These are phyloP conservation scores for Pheucticus melanocephalus DNA, from an alignment of 2,113 vertebrate genomes.

Conservation along the genomic window DNA sequence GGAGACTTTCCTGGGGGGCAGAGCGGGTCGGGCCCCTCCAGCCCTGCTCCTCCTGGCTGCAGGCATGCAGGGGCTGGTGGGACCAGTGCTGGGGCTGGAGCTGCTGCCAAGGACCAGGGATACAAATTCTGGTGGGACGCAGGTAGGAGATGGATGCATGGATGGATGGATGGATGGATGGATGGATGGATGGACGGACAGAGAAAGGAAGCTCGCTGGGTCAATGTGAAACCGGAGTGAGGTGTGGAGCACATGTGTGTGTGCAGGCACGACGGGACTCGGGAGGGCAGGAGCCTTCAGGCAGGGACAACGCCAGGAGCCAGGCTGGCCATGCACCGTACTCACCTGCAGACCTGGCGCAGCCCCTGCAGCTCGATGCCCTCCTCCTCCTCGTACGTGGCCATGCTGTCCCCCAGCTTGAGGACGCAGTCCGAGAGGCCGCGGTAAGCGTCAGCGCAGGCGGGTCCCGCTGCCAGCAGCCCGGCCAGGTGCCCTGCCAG, in stretches of 20 bases:
- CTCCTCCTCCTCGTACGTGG: conserved; percentile 63
- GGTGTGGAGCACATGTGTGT: rapidly evolving
- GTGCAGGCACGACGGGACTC: rapidly evolving
- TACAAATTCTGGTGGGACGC: rapidly evolving
- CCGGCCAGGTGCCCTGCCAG: conserved; percentile 44
- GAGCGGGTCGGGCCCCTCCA: rapidly evolving
- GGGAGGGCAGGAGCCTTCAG: neutral
- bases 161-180: neutral
- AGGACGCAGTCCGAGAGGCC: conserved; percentile 77
- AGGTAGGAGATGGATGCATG: neutral
- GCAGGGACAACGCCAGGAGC: neutral
- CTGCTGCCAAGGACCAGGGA: neutral
- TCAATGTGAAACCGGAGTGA: rapidly evolving
- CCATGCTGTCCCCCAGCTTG: conserved; percentile 75
- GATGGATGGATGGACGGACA: rapidly evolving
- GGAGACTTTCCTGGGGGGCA: neutral
- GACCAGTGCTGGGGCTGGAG: neutral
- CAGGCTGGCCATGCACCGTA: rapidly evolving
- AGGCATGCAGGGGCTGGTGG: rapidly evolving
- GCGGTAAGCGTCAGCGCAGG: conserved; percentile 68
- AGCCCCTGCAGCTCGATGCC: conserved; percentile 67
- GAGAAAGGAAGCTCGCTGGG: neutral
- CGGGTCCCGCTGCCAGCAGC: conserved; percentile 44
- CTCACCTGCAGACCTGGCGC: conserved; percentile 69
- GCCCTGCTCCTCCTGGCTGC: neutral